Base-by-base conservation (phyloP, 2,797 vertebrate species). In the Myotis planiceps region DNA sequence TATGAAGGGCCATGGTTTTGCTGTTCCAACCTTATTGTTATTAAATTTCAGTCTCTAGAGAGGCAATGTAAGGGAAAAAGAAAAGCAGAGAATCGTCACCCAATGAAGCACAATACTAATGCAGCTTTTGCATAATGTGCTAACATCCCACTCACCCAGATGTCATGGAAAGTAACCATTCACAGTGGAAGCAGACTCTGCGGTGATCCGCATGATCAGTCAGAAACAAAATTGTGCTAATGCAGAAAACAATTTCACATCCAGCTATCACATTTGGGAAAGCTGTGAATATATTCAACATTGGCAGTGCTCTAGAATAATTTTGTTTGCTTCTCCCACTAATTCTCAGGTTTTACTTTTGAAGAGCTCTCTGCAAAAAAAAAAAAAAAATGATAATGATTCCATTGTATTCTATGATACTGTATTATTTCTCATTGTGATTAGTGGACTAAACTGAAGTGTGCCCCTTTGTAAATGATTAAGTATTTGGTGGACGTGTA, bases 111-210 rank as follows among this genome's bases (percentile, higher is more conserved):
- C 68, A 92, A 66, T 84, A 32, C 6, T 87, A 84, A 90, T 42
- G 87, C 15, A 14, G 23, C 19, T 90, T 95, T 78, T 95, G 60
- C 69, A 86, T 93, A 91, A 90, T 58, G 72, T 89, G 37, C 83
- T 88, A 65, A 74, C 94, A 85, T 88, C 83, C 94, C 94, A 95
- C 96, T 90, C 96, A 88, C 94, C 88, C 95, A 97, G 97, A 96
- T 96, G 94, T 85, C 95, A 68, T 72, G 42, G 53, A 78, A 79
- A 92, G 47, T 32, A 92, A 95, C 83, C 75, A 96, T 92, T 96
- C 91, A 84, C 83, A 72, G 32, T 85, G 87, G 84, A 96, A 94
- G n/a, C 47, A 58, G 83, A 32, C 82, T 96, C 90, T 92, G 75
- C 55, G 23, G 58, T 49, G 78, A 85, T 68, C 63, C 93, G 66